Percentiles rank a stretch among this genome's conserved stretches.
These are phyloP conservation scores for Notoglanidium macrostoma DNA, from an alignment of 2,797 vertebrate species.

Conservation along the genomic window DNA sequence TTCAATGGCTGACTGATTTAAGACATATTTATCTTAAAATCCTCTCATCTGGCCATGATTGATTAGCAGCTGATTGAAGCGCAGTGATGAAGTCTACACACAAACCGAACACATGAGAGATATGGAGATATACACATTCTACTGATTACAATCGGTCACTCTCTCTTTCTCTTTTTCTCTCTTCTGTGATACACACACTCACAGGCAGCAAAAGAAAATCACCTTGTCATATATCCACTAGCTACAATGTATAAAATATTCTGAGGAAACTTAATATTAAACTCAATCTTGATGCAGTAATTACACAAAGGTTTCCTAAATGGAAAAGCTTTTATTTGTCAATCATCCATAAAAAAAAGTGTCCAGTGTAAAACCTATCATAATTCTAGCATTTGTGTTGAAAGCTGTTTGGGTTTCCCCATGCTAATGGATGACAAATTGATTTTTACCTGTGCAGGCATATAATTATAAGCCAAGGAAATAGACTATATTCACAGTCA, in stretches of 20 bases:
- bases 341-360: neutral
- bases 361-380: neutral
- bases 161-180: neutral
- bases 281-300: neutral
- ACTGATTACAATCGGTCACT: constrained; percentile 26
- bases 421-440: constrained; percentile 5
- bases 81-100: constrained; percentile 31
- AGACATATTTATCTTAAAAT: constrained; percentile 31
- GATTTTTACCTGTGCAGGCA: neutral
- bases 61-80: constrained; percentile 41
- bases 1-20: constrained; percentile 35
- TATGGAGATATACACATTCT: constrained; percentile 31
- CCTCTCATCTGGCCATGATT: constrained; percentile 38
- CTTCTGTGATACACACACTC: neutral
- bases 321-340: neutral
- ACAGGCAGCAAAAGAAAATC: neutral
- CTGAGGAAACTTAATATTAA: constrained; percentile 13
- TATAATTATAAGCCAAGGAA: neutral
- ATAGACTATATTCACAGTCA: neutral
- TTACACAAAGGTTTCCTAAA: neutral
- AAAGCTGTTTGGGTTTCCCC: neutral
- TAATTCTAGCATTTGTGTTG: neutral
- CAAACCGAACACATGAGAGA: neutral
- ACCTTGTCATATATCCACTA: constrained; percentile 1
- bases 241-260: constrained; percentile 26